Evolutionary conservation across 2,113 vertebrate genomes (phyloP).

Genomic region (Rhombomys opimus): DNA sequence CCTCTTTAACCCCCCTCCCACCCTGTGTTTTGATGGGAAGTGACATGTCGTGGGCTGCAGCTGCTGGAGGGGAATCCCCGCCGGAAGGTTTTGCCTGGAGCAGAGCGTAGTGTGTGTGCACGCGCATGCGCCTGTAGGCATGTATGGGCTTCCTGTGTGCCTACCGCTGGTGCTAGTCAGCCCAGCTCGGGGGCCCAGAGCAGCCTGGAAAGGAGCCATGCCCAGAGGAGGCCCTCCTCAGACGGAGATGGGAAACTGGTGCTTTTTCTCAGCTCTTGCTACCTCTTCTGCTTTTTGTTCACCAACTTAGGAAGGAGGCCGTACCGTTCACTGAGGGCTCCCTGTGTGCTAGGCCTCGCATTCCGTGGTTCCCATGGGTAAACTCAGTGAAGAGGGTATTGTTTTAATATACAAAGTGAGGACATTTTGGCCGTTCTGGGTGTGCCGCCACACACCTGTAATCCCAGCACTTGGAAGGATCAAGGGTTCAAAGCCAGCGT

Average conservation of each 20-base stretch:
- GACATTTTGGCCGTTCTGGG: background rate
- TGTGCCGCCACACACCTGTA: too few species aligned
- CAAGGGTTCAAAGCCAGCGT: background rate
- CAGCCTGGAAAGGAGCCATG: background rate
- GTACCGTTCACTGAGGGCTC: background rate
- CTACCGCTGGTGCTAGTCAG: background rate
- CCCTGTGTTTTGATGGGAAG: slow-evolving; percentile 76
- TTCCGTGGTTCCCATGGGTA: background rate
- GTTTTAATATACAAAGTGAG: background rate
- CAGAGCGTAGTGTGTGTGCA: slow-evolving; percentile 65
- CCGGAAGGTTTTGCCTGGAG: slow-evolving; percentile 78
- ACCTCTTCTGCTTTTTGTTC: background rate
- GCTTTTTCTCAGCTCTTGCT: background rate
- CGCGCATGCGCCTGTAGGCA: background rate
- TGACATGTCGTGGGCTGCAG: slow-evolving; percentile 77
- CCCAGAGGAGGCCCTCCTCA: background rate
- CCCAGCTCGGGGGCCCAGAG: background rate
- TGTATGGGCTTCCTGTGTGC: slow-evolving; percentile 31
- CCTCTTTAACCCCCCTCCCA: slow-evolving; percentile 61
- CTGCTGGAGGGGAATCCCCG: slow-evolving; percentile 75
- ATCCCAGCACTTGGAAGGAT: background rate
- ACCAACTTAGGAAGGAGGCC: too few species aligned
- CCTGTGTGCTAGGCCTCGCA: background rate
- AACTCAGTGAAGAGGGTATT: background rate
- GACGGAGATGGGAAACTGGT: background rate